Base-by-base conservation (phyloP, 2,113 vertebrate genomes). In the Mobula hypostoma region DNA sequence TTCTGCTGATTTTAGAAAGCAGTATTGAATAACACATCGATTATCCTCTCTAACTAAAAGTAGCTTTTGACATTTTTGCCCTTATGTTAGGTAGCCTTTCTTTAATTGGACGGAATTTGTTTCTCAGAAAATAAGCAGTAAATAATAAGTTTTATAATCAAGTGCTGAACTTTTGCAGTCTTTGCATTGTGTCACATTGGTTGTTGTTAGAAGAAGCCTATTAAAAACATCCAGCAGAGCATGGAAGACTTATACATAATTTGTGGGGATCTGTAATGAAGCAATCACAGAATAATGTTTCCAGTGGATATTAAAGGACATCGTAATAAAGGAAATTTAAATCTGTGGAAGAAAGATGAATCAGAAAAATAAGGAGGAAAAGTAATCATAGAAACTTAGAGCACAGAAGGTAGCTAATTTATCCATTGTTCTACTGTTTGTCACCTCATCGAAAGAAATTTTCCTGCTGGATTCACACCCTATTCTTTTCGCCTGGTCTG, bases 141-240 rank as follows among this genome's bases (percentile, higher is more conserved):
- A 48, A 36, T 74, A 72, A 93, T 74, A 93, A 48, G 32, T 74
- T 74, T 93, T 32, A 72, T 93, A 74, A 93, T 93, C 12, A 93
- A 93, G 68, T 72, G 5, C 90, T 93, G 68, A 93, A 93, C 9
- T 72, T 93, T 48, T 93, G n/a, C 90, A 93, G 11, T 24, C 36
- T 74, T 93, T 74, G 90, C 68, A 93, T 74, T 48, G 36, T 93
- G 90, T 48, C 68, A 74, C 32, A 27, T 93, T 93, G 21, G 90
- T 74, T 70, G 90, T 74, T 93, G 68, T 93, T 70, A 1, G 36
- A 32, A 40, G 68, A 93, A 93, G 32, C 90, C 63, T 56, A 93
- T 93, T 93, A 93, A 93, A 93, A 93, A 74, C 90, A 93, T 74
- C 90, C 66, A 93, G 36, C 90, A 72, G 90, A 93, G 68, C 68